A percentile compares a stretch with the other conserved stretches of the same genome.
Evolutionary conservation across 2,888 invertebrate genomes (phyloP).

Genomic region (Micropterix aruncella): DNA sequence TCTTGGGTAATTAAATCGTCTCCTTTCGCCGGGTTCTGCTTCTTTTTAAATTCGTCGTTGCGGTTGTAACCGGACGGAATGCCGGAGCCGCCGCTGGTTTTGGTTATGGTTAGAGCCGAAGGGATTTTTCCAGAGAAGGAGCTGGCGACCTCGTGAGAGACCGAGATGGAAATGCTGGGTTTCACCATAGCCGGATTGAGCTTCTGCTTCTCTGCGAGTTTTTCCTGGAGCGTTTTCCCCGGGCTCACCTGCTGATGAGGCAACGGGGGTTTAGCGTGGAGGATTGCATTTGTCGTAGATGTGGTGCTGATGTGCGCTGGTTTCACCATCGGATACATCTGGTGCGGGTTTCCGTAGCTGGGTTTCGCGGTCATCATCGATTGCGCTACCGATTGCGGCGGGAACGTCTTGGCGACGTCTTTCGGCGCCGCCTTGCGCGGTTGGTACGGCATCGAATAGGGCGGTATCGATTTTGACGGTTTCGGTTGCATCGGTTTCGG

Average conservation of each 20-base stretch:
- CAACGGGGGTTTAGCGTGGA: constrained; percentile 25
- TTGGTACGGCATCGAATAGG: not conserved
- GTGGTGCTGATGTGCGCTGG: constrained; percentile 23
- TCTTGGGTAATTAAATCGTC: constrained; percentile 1
- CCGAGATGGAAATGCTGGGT: constrained; percentile 4
- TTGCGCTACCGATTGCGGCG: not conserved
- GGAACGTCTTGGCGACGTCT: not conserved
- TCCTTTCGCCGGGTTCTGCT: not conserved
- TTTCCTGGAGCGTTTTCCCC: constrained; percentile 53
- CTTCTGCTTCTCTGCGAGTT: constrained; percentile 51
- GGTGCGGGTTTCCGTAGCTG: not conserved
- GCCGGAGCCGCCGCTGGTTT: constrained; percentile 15
- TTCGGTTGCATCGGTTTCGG: not conserved
- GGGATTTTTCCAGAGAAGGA: constrained; percentile 32
- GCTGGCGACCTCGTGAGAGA: constrained; percentile 21
- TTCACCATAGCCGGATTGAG: constrained; percentile 18
- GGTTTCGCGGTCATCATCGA: not conserved
- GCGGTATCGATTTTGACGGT: not conserved
- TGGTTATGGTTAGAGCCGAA: constrained; percentile 37
- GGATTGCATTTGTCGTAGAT: constrained; percentile 19
- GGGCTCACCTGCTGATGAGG: constrained; percentile 36
- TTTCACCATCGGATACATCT: constrained; percentile 9
- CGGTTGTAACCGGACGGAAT: not conserved
- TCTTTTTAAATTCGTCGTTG: not conserved
- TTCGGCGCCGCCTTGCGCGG: not conserved